These are phyloP conservation scores for Caenorhabditis latens DNA, from an alignment of 1,140 invertebrate genomes.

Conservation along the genomic window DNA sequence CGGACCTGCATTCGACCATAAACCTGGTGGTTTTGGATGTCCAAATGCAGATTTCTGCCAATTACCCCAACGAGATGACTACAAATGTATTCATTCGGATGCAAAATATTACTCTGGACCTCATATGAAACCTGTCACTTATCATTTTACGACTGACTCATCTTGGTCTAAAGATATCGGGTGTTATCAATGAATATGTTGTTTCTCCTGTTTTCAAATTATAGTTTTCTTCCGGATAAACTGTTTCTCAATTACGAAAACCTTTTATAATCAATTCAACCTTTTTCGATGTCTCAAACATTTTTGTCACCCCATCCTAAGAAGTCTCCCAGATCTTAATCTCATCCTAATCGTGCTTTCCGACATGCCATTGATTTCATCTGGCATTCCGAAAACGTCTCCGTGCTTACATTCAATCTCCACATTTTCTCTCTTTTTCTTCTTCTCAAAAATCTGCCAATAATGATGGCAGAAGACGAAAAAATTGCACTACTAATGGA, in stretches of 20 bases:
- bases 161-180: not conserved
- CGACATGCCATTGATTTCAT: conserved; percentile 19
- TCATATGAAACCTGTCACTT: conserved; percentile 7
- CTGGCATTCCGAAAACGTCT: not conserved
- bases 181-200: not conserved
- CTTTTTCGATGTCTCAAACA: not conserved
- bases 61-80: not conserved
- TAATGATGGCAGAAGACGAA: conserved; percentile 26
- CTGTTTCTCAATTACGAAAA: not conserved
- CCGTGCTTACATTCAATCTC: not conserved
- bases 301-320: not conserved
- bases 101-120: conserved; percentile 26
- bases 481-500: conserved; percentile 18
- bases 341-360: conserved; percentile 12
- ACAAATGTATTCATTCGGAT: conserved; percentile 32
- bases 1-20: not conserved
- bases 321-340: not conserved
- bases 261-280: not conserved
- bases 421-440: not conserved
- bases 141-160: not conserved
- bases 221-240: not conserved
- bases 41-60: conserved; percentile 10
- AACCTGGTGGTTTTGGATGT: not conserved
- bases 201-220: not conserved
- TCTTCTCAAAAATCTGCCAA: not conserved